These are phyloP conservation scores for Nerophis lumbriciformis DNA, from an alignment of 2,113 vertebrate species.

Conservation along the genomic window DNA sequence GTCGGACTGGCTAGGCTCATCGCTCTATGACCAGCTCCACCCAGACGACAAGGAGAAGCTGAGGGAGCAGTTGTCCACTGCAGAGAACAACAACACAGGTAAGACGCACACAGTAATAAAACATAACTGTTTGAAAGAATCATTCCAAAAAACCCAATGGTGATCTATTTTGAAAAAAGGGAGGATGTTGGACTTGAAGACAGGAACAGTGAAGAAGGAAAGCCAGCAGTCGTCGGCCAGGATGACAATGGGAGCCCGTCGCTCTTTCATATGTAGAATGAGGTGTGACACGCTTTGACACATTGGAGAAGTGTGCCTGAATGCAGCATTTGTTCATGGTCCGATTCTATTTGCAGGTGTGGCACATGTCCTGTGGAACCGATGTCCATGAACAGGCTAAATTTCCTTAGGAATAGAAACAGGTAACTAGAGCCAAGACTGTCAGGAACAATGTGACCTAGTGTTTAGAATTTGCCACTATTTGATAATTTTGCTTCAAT, in stretches of 20 bases:
- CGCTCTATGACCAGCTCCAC: conserved; percentile 92
- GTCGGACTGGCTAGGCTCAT: conserved; percentile 91
- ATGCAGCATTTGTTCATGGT: background rate
- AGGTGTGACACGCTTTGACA: conserved; percentile 67
- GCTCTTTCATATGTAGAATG: conserved; percentile 98
- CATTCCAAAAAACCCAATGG: background rate
- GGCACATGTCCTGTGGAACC: conserved; percentile 82
- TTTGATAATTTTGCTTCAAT: background rate
- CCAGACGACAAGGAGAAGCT: conserved; percentile 93
- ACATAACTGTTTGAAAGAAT: background rate
- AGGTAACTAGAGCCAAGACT: conserved; percentile 66
- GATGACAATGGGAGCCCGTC: conserved; percentile 92
- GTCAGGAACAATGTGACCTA: background rate
- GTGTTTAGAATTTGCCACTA: background rate
- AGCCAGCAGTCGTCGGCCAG: conserved; percentile 89
- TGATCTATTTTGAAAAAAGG: conserved; percentile 62
- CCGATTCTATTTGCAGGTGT: conserved; percentile 71
- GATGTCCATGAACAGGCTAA: conserved; percentile 82
- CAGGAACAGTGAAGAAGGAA: conserved; percentile 96
- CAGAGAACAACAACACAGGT: conserved; percentile 87
- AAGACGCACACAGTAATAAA: background rate
- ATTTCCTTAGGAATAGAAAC: conserved; percentile 86
- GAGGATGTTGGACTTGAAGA: conserved; percentile 93
- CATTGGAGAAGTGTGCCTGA: background rate
- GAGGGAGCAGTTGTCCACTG: conserved; percentile 90